phyloP scores from a whole-genome alignment of 2,113 vertebrate species.

The Corythornis cristatus region DNA sequence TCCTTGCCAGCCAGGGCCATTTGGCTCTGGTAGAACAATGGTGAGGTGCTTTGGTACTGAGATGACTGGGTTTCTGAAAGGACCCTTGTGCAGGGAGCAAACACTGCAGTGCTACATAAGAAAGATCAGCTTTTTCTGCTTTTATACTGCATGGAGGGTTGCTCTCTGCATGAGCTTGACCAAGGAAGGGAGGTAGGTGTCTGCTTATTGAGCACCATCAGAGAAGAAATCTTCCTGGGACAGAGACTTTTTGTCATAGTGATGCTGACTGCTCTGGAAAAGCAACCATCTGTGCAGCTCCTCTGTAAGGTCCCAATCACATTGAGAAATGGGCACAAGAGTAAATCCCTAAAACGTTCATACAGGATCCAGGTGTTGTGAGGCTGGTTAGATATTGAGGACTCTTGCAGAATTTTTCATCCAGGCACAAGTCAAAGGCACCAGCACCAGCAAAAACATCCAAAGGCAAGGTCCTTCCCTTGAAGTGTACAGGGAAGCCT shows the following conservation, averaged over 20 bases:
- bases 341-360: not conserved
- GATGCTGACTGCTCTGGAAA: not conserved
- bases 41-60: not conserved
- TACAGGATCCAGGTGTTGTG: not conserved
- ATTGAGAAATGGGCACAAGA: not conserved
- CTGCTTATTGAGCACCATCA: not conserved
- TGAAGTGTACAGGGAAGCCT: not conserved
- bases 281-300: not conserved
- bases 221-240: not conserved
- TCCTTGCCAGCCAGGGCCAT: not conserved
- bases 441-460: not conserved
- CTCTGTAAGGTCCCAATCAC: not conserved
- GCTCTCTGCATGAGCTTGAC: not conserved
- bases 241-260: not conserved
- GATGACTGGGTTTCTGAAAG: not conserved
- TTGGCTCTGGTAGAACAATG: not conserved
- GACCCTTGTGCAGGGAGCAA: not conserved
- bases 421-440: not conserved
- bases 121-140: not conserved
- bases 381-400: not conserved
- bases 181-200: accelerated
- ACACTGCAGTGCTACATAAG: accelerated
- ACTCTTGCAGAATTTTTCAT: not conserved
- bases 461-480: not conserved
- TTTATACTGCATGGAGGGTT: not conserved